Evolutionary conservation across 1,140 invertebrate species (phyloP).

Genomic region (Lepidurus packardi): DNA sequence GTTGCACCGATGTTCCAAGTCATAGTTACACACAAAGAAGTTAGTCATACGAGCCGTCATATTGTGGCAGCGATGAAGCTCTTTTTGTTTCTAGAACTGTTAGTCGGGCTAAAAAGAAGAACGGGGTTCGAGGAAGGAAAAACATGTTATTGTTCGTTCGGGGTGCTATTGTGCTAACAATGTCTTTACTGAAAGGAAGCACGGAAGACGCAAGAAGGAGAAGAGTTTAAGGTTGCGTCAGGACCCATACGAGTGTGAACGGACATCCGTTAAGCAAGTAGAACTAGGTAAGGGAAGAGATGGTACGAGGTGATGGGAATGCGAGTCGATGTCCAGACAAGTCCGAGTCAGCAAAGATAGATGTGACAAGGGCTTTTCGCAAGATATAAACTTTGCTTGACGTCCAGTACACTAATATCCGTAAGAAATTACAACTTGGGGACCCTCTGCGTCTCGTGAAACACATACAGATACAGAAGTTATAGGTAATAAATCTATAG

Average conservation of each 20-base stretch:
- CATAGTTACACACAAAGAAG: neutral
- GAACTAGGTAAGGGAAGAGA: neutral
- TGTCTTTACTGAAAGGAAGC: neutral
- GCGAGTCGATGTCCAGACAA: too few relatives aligned
- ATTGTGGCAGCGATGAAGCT: neutral
- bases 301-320: too few relatives aligned
- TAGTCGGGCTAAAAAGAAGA: neutral
- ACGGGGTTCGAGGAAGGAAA: neutral
- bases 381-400: too few relatives aligned
- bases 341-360: too few relatives aligned
- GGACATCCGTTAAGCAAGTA: neutral
- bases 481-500: too few relatives aligned
- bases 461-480: too few relatives aligned
- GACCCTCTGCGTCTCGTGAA: too few relatives aligned
- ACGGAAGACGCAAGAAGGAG: neutral
- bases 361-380: too few relatives aligned
- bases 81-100: neutral
- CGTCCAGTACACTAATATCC: too few relatives aligned
- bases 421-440: too few relatives aligned
- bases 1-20: neutral
- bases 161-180: neutral
- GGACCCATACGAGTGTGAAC: slow-evolving; percentile 3
- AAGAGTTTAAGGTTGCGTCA: neutral
- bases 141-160: slow-evolving; percentile 1
- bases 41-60: neutral